Conservation (phyloP, 2,113 vertebrate species). For the Psettodes erumei region DNA sequence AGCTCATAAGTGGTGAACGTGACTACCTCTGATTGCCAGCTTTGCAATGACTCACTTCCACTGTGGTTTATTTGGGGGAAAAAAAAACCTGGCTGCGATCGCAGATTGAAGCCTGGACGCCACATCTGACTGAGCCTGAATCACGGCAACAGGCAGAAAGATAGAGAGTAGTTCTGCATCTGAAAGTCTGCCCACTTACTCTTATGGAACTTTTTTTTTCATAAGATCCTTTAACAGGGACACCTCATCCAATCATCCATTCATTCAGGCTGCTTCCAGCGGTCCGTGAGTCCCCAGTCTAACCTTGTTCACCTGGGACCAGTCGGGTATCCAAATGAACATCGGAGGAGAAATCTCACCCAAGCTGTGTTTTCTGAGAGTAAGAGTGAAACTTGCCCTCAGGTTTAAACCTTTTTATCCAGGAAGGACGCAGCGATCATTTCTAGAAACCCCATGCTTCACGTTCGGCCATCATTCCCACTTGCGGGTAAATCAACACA, state of each 20-base stretch:
- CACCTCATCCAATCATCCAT: neutral
- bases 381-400: neutral
- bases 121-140: conserved; percentile 36
- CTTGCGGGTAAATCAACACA: neutral
- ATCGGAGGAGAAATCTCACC: conserved; percentile 8
- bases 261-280: neutral
- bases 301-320: conserved; percentile 51
- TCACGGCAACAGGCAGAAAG: neutral
- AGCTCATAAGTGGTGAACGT: conserved; percentile 24
- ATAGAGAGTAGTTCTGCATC: neutral
- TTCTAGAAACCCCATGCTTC: neutral
- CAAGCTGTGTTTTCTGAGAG: neutral
- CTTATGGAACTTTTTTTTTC: conserved; percentile 16
- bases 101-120: conserved; percentile 46
- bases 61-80: conserved; percentile 35
- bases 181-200: neutral
- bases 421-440: neutral
- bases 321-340: neutral
- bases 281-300: conserved; percentile 17
- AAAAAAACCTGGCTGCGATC: conserved; percentile 19
- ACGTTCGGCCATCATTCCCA: conserved; percentile 8
- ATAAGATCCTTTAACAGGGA: neutral
- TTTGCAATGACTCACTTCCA: conserved; percentile 53
- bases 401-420: conserved; percentile 9
- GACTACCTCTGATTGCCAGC: conserved; percentile 30